Evolutionary conservation across 2,888 invertebrate genomes (phyloP).

Genomic region (Drosophila nigritarsus): DNA sequence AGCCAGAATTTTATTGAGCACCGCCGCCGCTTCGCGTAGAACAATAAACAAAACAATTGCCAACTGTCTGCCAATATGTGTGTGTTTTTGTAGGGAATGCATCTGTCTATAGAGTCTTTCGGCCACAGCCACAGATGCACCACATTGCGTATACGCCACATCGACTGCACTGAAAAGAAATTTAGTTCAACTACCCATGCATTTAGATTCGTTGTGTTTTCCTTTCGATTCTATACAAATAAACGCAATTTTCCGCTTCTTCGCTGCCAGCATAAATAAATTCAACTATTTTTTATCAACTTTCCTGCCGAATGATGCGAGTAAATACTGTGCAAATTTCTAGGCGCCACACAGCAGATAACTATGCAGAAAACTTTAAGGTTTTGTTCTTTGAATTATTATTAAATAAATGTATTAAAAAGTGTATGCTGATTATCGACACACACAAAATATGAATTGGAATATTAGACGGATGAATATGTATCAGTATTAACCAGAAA

Average conservation of each 20-base stretch:
- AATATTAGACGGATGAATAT: no score
- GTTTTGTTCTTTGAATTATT: background rate
- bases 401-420: background rate
- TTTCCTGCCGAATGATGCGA: slow-evolving; percentile 42
- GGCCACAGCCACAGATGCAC: slow-evolving; percentile 1
- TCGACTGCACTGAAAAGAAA: slow-evolving; percentile 27
- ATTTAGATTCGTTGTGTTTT: slow-evolving; percentile 38
- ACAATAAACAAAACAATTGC: slow-evolving; percentile 63
- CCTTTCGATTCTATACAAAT: slow-evolving; percentile 47
- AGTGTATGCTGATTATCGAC: background rate
- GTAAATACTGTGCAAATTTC: background rate
- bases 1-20: slow-evolving; percentile 62
- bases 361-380: background rate
- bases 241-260: slow-evolving; percentile 47
- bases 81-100: slow-evolving; percentile 8
- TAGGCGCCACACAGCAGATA: slow-evolving; percentile 37
- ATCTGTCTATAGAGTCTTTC: slow-evolving; percentile 1
- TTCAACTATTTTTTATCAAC: slow-evolving; percentile 60
- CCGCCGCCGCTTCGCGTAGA: slow-evolving; percentile 48
- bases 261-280: slow-evolving; percentile 55
- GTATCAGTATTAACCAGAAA: background rate
- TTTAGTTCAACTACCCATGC: slow-evolving; percentile 61
- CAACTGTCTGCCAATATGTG: slow-evolving; percentile 22
- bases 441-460: background rate
- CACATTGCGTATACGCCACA: slow-evolving; percentile 71